phyloP scores from a whole-genome alignment of 2,113 vertebrate genomes.

The Urocolius indicus region DNA sequence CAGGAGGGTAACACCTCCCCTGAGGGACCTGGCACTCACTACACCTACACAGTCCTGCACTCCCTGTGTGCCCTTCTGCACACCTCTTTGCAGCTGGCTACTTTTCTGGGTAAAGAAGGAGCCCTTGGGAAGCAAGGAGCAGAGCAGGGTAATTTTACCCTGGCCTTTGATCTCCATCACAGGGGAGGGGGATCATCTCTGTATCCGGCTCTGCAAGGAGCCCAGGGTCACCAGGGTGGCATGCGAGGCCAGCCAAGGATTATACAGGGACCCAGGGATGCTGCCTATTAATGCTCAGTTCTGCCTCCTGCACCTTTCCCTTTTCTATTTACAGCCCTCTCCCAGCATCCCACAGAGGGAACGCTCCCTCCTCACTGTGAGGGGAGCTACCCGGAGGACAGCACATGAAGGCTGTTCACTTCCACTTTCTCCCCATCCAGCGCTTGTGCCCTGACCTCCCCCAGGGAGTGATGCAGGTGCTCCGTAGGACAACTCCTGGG shows the following conservation, averaged over 20 bases:
- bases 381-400: neutral
- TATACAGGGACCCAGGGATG: conserved; percentile 20
- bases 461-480: neutral
- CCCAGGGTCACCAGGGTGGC: conserved; percentile 48
- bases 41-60: fast-evolving
- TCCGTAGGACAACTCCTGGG: neutral
- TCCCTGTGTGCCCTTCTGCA: fast-evolving
- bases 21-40: neutral
- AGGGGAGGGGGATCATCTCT: conserved; percentile 62
- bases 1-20: fast-evolving
- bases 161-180: conserved; percentile 60
- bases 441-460: neutral
- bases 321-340: conserved; percentile 1
- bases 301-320: conserved; percentile 10
- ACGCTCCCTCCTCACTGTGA: fast-evolving
- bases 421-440: neutral
- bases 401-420: neutral
- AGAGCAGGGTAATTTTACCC: conserved; percentile 62
- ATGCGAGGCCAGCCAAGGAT: conserved; percentile 20
- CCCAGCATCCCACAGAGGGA: neutral
- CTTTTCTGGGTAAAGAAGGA: neutral
- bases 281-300: neutral
- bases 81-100: neutral
- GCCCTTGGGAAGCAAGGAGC: neutral
- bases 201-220: conserved; percentile 60